Conservation (phyloP, 2,888 invertebrate species). For the Netelia melanura region DNA sequence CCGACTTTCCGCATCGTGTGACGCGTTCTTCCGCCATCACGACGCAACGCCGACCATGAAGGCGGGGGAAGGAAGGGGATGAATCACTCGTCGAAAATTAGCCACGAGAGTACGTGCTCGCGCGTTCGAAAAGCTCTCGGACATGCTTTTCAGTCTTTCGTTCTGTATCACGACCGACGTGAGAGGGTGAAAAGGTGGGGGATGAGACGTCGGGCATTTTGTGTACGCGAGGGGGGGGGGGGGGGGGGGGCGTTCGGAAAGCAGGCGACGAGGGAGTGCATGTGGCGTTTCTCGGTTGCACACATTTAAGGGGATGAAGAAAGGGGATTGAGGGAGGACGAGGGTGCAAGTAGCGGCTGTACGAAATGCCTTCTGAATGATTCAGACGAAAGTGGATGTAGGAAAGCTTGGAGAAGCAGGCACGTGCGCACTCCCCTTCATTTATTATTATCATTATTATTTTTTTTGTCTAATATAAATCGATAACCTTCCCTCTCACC, state of each 20-base stretch:
- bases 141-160: conserved; percentile 5
- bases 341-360: conserved; percentile 68
- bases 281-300: conserved; percentile 4
- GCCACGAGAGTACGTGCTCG: conserved; percentile 37
- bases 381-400: conserved; percentile 34
- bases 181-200: neutral
- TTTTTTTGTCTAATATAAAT: conserved; percentile 13
- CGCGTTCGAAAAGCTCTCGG: conserved; percentile 27
- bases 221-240: neutral
- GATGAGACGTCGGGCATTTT: conserved; percentile 26
- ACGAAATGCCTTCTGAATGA: conserved; percentile 42
- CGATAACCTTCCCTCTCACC: conserved; percentile 6
- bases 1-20: neutral
- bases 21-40: conserved; percentile 66
- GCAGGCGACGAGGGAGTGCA: conserved; percentile 3
- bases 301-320: conserved; percentile 36
- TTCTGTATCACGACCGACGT: conserved; percentile 32
- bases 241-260: neutral
- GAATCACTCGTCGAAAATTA: conserved; percentile 73
- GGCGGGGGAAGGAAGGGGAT: conserved; percentile 20
- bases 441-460: neutral
- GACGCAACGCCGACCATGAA: neutral
- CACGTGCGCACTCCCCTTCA: neutral
- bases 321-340: conserved; percentile 65
- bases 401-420: neutral